Evolutionary conservation across 2,797 vertebrate genomes (phyloP).

Genomic region (Huso huso): DNA sequence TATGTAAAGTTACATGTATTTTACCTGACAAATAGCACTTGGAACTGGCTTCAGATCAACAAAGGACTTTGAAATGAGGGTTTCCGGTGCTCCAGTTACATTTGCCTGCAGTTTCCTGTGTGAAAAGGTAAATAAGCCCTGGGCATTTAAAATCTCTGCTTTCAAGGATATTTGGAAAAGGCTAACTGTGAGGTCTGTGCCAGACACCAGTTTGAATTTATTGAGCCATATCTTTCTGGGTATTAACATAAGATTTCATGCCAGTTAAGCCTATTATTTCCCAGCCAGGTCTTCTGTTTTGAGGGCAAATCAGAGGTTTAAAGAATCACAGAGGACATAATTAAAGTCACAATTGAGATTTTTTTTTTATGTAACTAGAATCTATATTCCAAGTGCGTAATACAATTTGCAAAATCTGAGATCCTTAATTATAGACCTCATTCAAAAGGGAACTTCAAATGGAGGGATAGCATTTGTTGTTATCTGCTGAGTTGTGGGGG

Average conservation of each 20-base stretch:
- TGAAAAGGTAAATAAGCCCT: too few species aligned
- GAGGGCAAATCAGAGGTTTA: constrained; percentile 6
- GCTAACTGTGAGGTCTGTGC: too few species aligned
- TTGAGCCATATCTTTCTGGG: background rate
- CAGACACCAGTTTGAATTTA: too few species aligned
- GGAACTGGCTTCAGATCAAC: too few species aligned
- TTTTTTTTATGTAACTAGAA: background rate
- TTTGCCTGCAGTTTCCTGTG: too few species aligned
- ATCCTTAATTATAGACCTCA: constrained; percentile 9
- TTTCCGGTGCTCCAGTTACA: too few species aligned
- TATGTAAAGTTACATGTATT: too few species aligned
- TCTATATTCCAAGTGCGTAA: background rate
- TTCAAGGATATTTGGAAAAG: too few species aligned
- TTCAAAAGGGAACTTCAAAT: background rate
- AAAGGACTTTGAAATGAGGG: too few species aligned
- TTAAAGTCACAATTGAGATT: constrained; percentile 7
- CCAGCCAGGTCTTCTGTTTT: constrained; percentile 14
- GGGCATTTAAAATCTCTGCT: too few species aligned
- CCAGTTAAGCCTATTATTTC: constrained; percentile 13
- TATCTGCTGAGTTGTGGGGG: background rate
- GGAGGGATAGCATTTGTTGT: background rate
- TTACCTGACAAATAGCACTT: too few species aligned
- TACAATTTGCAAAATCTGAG: constrained; percentile 1
- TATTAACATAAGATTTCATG: constrained; percentile 12
- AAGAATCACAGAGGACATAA: constrained; percentile 5